Conservation (phyloP, 2,888 invertebrate genomes). For the Ectemnius lituratus region DNA sequence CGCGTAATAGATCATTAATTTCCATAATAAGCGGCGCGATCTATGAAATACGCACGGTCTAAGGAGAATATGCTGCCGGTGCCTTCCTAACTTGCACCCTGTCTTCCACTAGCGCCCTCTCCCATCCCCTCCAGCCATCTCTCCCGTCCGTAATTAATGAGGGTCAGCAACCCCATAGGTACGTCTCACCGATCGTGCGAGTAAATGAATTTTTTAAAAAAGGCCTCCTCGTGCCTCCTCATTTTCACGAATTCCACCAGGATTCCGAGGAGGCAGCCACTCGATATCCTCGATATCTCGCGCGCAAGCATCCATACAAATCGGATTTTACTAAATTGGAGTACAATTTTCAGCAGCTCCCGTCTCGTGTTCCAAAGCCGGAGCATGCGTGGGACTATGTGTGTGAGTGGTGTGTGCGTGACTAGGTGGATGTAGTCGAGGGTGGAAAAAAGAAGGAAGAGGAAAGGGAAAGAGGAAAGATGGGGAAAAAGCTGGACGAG, state of each 20-base stretch:
- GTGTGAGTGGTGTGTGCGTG: no score
- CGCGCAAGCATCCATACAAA: constrained; percentile 53
- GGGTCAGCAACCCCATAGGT: background rate
- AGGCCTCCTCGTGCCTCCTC: constrained; percentile 12
- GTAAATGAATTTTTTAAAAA: constrained; percentile 48
- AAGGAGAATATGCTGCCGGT: constrained; percentile 3
- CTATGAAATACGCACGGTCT: constrained; percentile 4
- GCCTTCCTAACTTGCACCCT: background rate
- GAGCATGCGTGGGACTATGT: background rate
- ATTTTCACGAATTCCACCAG: constrained; percentile 40
- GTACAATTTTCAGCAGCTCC: constrained; percentile 54
- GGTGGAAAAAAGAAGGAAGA: background rate
- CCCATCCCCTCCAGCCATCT: background rate
- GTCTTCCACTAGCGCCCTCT: no score
- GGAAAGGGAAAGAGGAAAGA: background rate
- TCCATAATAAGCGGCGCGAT: constrained; percentile 6
- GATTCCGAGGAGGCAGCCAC: constrained; percentile 41
- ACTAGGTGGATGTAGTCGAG: no score
- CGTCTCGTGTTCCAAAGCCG: constrained; percentile 3
- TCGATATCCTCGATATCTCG: constrained; percentile 49
- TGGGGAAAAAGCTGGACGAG: constrained; percentile 44
- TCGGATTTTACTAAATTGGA: constrained; percentile 59
- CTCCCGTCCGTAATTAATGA: constrained; percentile 35
- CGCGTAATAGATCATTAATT: constrained; percentile 7
- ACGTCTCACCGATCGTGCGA: background rate